Percentiles rank a stretch among this genome's conserved stretches.
phyloP scores from a whole-genome alignment of 2,888 invertebrate species.

The Stegophylla sp. region DNA sequence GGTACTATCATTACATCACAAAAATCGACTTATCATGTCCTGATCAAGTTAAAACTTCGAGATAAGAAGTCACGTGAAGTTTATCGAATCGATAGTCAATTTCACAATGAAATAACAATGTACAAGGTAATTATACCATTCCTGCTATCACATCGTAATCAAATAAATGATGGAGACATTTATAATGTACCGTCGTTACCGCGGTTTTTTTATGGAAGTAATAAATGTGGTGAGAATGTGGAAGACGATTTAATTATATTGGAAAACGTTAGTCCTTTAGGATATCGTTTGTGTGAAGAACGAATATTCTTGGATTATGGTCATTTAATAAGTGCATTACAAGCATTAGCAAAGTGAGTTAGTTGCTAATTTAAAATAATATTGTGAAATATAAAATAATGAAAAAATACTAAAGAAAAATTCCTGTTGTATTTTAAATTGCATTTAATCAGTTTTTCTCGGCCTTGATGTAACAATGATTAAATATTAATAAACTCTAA shows the following conservation, averaged over 20 bases:
- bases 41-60: constrained; percentile 27
- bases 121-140: constrained; percentile 61
- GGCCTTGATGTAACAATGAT: too few species aligned
- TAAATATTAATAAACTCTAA: too few species aligned
- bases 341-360: constrained; percentile 32
- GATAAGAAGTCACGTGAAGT: neutral
- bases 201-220: constrained; percentile 59
- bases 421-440: too few species aligned
- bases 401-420: too few species aligned
- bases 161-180: neutral
- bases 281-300: constrained; percentile 56
- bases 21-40: neutral
- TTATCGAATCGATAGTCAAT: constrained; percentile 56
- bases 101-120: constrained; percentile 61
- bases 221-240: neutral
- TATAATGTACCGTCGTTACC: constrained; percentile 47
- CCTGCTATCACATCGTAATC: neutral
- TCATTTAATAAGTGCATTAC: constrained; percentile 53
- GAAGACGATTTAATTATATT: constrained; percentile 60
- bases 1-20: constrained; percentile 1
- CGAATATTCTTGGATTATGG: constrained; percentile 61
- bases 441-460: too few species aligned
- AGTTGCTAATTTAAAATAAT: too few species aligned
- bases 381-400: too few species aligned
- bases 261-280: constrained; percentile 60